A percentile compares a stretch with the other conserved stretches of the same genome.
Conservation (phyloP, 2,797 vertebrate genomes). For the Pitangus sulphuratus region DNA sequence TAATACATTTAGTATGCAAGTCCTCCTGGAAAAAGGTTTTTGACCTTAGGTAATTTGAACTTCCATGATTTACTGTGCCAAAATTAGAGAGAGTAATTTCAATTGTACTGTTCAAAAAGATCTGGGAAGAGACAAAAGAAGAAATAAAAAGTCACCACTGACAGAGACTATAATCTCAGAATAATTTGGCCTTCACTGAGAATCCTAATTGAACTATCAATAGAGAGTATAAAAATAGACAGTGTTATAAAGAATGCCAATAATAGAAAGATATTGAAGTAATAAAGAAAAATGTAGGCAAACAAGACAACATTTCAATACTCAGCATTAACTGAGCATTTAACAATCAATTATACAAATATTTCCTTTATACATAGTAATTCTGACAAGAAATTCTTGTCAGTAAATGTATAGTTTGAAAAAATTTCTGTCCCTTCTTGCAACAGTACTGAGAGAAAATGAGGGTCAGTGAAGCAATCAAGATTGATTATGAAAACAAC, state of each 20-base stretch:
- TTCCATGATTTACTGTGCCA: constrained; percentile 18
- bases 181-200: not conserved
- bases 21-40: constrained; percentile 59
- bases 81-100: constrained; percentile 2
- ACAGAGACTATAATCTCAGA: not conserved
- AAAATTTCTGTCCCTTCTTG: not conserved
- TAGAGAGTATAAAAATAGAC: not conserved
- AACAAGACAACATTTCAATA: not conserved
- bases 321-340: not conserved
- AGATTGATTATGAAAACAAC: not conserved
- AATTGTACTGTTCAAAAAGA: not conserved
- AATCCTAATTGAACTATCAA: not conserved
- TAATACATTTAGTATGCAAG: constrained; percentile 44
- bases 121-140: not conserved
- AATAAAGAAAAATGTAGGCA: not conserved
- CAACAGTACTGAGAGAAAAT: not conserved
- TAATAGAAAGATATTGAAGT: not conserved
- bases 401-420: not conserved
- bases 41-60: constrained; percentile 62
- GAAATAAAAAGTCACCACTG: not conserved
- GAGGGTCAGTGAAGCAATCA: not conserved
- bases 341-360: not conserved
- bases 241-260: not conserved
- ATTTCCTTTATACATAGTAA: not conserved
- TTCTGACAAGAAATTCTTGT: not conserved